Base-by-base conservation (phyloP, 2,797 vertebrate genomes). In the Rhinoraja longicauda region DNA sequence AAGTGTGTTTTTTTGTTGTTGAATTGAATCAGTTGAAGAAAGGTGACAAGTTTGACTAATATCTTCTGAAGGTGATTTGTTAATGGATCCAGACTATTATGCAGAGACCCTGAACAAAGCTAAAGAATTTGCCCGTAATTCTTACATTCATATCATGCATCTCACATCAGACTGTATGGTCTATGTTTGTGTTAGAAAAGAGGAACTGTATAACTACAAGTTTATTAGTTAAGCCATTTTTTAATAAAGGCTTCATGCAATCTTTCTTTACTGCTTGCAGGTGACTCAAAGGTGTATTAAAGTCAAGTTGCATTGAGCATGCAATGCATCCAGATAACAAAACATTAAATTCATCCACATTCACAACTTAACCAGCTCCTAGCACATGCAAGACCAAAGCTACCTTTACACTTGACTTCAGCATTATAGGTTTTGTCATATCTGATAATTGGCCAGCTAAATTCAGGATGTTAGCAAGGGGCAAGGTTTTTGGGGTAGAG, bases 301-400 rank as follows among this genome's bases (percentile, higher is more conserved):
- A 36, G 59, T 59, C 59, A 88, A 64, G 17, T n/a, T 36, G 62
- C n/a, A 88, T 67, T 88, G 32, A 36, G 4, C 59, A 88, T 67
- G 84, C 84, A 88, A 32, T 10, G 84, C 62, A 67, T 21, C n/a
- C 21, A 67, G n/a, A 88, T 6, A 88, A 24, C 84, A 88, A 36
- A 88, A 3, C 53, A 57, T 45, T 53, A 24, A 26, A 82, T 24
- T 8, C 29, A 77, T 62, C 53, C 57, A 86, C 82, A 86, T 86
- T 86, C 29, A 32, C 57, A 88, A 77, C 9, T 82, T 29, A 82
- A 73, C 0, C 67, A 75, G 90, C 70, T 75, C 24, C 92, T 73
- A n/a, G 90, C 29, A 45, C 90, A 75, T 92, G 90, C 90, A 92
- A 92, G 72, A 92, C 39, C 84, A 88, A 92, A 75, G 90, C 70